Evolutionary conservation across 2,797 vertebrate genomes (phyloP).

Genomic region (Saxicola maurus): DNA sequence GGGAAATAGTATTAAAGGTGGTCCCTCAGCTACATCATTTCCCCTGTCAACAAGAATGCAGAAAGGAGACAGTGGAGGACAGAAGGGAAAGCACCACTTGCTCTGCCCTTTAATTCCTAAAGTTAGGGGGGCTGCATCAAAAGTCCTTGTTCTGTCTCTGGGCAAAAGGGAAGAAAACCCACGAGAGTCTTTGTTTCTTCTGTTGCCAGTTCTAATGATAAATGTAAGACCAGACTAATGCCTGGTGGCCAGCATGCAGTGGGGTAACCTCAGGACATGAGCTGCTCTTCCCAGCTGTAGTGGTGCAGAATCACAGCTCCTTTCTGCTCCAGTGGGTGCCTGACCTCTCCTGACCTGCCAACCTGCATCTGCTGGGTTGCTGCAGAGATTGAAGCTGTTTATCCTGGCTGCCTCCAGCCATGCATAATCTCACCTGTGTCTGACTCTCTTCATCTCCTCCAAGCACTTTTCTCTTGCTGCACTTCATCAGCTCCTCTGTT

Average conservation of each 20-base stretch:
- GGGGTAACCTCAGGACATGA: not conserved
- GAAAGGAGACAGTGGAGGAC: not conserved
- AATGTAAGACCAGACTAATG: not conserved
- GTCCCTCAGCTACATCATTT: not conserved
- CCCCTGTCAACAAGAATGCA: not conserved
- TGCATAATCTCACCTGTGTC: not conserved
- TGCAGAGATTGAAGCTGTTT: not conserved
- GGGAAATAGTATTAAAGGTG: not conserved
- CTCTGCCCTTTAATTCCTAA: not conserved
- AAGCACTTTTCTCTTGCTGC: not conserved
- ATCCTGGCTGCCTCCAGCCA: not conserved
- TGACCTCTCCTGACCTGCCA: not conserved
- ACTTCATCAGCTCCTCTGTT: not conserved
- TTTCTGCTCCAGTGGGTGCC: not conserved
- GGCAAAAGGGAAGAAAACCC: not conserved
- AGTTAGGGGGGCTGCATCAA: not conserved
- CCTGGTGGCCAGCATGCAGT: rapidly evolving
- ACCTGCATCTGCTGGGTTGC: not conserved
- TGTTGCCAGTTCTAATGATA: not conserved
- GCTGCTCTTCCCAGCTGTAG: not conserved
- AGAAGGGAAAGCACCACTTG: not conserved
- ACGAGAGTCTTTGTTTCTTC: not conserved
- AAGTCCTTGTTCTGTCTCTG: not conserved
- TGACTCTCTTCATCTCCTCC: not conserved
- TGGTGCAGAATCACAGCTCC: rapidly evolving